These are phyloP conservation scores for Micrasema longulum DNA, from an alignment of 1,140 invertebrate species.

Conservation along the genomic window DNA sequence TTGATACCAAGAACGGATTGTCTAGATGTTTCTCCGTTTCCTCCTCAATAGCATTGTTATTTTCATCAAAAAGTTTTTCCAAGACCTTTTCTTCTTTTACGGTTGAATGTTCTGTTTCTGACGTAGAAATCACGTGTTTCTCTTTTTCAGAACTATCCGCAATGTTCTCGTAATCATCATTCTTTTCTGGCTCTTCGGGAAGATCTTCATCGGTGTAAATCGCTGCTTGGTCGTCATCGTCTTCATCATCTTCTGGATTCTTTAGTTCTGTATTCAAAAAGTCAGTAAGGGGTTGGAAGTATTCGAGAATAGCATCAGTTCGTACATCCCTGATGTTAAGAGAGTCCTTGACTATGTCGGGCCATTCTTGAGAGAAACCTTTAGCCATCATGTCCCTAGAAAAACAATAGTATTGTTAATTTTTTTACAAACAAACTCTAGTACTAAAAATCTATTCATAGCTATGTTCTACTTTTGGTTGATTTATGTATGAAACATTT, in stretches of 20 bases:
- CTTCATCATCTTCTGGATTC: conserved; percentile 27
- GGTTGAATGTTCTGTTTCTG: conserved; percentile 40
- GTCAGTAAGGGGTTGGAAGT: conserved; percentile 59
- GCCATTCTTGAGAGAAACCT: conserved; percentile 55
- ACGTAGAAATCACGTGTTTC: conserved; percentile 9
- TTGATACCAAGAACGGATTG: conserved; percentile 49
- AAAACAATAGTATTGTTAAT: too few species aligned
- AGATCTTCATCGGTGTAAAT: conserved; percentile 26
- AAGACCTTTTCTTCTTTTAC: conserved; percentile 23
- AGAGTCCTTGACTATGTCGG: conserved; percentile 53
- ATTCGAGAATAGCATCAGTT: conserved; percentile 56
- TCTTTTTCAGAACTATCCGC: conserved; percentile 36
- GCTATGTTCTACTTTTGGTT: too few species aligned
- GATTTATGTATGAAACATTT: too few species aligned
- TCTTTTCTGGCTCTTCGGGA: conserved; percentile 33
- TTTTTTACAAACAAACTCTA: too few species aligned
- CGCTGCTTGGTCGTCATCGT: too few species aligned
- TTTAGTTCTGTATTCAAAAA: conserved; percentile 58
- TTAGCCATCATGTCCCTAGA: conserved; percentile 55
- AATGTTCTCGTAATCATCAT: conserved; percentile 12
- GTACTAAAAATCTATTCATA: too few species aligned
- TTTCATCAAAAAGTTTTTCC: not conserved
- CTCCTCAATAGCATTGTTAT: conserved; percentile 1
- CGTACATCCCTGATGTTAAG: conserved; percentile 56
- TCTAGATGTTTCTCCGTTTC: conserved; percentile 25